Base-by-base conservation (phyloP, 2,888 invertebrate genomes). In the Exocentrus adspersus region DNA sequence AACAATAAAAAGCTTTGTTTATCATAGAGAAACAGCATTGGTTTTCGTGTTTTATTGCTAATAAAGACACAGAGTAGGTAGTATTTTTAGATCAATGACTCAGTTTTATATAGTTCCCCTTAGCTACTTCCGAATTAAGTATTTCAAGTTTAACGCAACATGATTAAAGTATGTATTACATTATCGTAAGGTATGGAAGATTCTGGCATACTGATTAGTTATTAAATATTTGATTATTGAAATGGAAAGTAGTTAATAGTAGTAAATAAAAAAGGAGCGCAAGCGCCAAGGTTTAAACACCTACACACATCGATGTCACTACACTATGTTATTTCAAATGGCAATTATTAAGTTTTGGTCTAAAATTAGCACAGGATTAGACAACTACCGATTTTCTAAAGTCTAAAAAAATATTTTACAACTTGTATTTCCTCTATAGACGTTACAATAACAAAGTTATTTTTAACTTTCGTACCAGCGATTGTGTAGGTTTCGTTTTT, bases 371-470 rank as follows among this genome's bases (percentile, higher is more conserved):
- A 28, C 43, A 6, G n/a, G 1, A 32, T 46, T 24, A 12, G 9
- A 43, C n/a, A 21, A 32, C 12, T 30, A 20, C 19, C 12, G 12
- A 17, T 46, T 46, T 46, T 9, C 45, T n/a, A 1, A 20, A 57
- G 28, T 32, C 10, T 32, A 46, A 46, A 57, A 57, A 57, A 56
- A 46, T 20, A 24, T 19, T 46, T 20, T 46, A 46, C 32, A 32
- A 4, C 46, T 42, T 9, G 10, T 12, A 46, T 57, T 45, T 12
- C 30, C n/a, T 20, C 20, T 2, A 16, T 19, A 32, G 9, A 46
- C 14, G 30, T 57, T 16, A 57, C 30, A 57, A 46, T 46, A 57
- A 46, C 57, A 57, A 20, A 57, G 30, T 46, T 57, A 57, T 57
- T 57, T 57, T 20, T 57, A 46, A 54, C 42, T 19, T 10, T 32